A percentile compares a stretch with the other conserved stretches of the same genome.
Conservation (phyloP, 2,113 vertebrate genomes). For the Plecturocebus donacophilus region DNA sequence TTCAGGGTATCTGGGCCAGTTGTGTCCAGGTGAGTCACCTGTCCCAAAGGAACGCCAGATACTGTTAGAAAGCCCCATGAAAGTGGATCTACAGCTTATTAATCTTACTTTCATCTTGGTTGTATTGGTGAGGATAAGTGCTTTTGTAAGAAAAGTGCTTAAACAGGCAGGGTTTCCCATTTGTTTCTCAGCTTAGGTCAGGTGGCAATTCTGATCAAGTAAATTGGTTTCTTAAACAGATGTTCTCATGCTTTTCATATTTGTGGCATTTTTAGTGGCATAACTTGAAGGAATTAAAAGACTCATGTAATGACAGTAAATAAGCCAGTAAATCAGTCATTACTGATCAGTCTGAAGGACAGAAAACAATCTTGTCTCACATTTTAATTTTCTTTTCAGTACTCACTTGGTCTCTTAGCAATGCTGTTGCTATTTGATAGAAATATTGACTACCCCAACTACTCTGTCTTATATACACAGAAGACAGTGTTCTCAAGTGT, state of each 20-base stretch:
- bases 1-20: background rate
- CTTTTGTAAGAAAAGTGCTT: background rate
- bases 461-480: background rate
- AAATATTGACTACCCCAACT: background rate
- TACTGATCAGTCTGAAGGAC: background rate
- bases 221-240: background rate
- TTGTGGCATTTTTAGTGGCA: background rate
- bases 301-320: background rate
- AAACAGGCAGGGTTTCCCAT: background rate
- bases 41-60: background rate
- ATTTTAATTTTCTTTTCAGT: background rate
- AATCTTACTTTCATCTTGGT: background rate
- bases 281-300: constrained; percentile 10
- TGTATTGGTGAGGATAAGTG: background rate
- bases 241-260: background rate
- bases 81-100: background rate
- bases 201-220: background rate
- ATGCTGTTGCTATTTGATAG: background rate
- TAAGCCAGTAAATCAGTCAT: background rate
- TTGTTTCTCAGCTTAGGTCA: constrained; percentile 7
- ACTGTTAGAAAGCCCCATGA: background rate
- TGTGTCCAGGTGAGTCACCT: background rate
- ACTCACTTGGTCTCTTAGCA: background rate
- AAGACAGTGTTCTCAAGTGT: background rate
- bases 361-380: background rate